phyloP scores from a whole-genome alignment of 2,113 vertebrate genomes.

The Natator depressus region DNA sequence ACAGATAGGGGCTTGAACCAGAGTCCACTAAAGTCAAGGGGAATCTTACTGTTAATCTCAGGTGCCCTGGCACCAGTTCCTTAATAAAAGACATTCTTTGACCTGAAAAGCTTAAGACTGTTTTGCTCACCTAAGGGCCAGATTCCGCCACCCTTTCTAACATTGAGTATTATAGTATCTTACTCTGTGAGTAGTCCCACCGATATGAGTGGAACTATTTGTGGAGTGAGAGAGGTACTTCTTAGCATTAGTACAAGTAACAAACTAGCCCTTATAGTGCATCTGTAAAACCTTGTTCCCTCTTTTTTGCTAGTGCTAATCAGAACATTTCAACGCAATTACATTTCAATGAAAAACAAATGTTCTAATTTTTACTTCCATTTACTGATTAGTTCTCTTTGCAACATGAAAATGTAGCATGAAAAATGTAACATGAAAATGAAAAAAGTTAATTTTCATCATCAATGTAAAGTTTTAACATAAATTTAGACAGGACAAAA shows the following conservation, averaged over 20 bases:
- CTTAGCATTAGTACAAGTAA: not conserved
- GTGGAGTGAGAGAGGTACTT: not conserved
- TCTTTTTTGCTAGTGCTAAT: not conserved
- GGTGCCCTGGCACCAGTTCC: not conserved
- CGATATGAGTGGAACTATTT: not conserved
- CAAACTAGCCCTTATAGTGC: not conserved
- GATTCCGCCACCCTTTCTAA: not conserved
- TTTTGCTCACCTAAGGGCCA: too few species aligned
- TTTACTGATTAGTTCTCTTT: not conserved
- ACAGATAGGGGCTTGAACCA: not conserved
- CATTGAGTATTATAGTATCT: not conserved
- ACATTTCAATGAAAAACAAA: not conserved
- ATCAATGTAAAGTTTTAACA: not conserved
- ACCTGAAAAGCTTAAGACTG: not conserved
- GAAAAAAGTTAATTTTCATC: not conserved
- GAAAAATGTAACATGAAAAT: not conserved
- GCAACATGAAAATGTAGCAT: not conserved
- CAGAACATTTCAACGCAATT: not conserved
- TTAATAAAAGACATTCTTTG: not conserved
- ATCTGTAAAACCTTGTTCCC: not conserved
- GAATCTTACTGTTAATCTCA: not conserved
- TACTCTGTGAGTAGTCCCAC: too few species aligned
- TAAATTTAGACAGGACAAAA: not conserved
- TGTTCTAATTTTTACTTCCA: not conserved
- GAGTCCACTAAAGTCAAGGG: not conserved